Conservation (phyloP, 2,888 invertebrate genomes). For the Nymphalis urticae region DNA sequence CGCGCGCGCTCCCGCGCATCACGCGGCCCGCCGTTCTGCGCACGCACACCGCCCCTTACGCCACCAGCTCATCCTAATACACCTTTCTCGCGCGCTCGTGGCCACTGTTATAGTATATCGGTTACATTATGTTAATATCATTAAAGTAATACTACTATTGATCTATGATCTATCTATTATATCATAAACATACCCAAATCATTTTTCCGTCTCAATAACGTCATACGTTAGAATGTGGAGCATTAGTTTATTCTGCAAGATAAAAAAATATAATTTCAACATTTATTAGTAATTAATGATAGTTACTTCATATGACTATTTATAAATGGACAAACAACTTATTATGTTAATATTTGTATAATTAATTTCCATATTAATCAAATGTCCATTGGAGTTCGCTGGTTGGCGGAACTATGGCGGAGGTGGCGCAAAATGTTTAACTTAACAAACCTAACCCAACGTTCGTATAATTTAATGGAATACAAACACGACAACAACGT, state of each 20-base stretch:
- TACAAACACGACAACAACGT: constrained; percentile 64
- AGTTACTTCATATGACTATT: too few relatives aligned
- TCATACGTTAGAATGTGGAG: constrained; percentile 45
- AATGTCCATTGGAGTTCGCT: constrained; percentile 48
- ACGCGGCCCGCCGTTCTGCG: constrained; percentile 58
- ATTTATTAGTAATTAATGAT: background rate
- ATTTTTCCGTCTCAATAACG: constrained; percentile 53
- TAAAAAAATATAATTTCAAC: constrained; percentile 21
- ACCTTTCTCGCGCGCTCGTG: constrained; percentile 61
- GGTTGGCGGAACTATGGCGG: constrained; percentile 53
- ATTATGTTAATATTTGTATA: constrained; percentile 9
- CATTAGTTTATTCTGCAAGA: constrained; percentile 63
- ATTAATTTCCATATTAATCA: constrained; percentile 44
- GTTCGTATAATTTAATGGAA: constrained; percentile 65
- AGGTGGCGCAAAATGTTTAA: constrained; percentile 55
- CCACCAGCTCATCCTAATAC: constrained; percentile 59
- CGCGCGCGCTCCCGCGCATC: constrained; percentile 65
- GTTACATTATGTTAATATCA: background rate
- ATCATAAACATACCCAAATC: constrained; percentile 57
- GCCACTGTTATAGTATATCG: constrained; percentile 54
- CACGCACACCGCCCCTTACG: constrained; percentile 54
- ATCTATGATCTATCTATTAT: background rate
- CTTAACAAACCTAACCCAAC: constrained; percentile 58
- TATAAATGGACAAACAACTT: background rate
- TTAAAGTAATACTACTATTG: background rate